Conservation (phyloP, 2,797 vertebrate genomes). For the Silurus lanzhouensis region DNA sequence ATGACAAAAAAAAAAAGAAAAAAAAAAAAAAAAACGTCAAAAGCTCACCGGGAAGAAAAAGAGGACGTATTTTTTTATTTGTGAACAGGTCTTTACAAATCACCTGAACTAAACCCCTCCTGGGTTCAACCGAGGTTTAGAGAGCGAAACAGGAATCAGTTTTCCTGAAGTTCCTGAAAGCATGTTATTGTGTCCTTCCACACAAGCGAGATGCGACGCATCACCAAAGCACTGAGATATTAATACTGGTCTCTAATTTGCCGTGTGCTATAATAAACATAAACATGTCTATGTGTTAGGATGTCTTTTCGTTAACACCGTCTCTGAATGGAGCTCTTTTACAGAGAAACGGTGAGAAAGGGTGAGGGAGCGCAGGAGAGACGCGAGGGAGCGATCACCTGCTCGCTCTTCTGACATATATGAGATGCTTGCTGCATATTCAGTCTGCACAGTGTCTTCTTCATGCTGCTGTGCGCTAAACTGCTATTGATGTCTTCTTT, state of each 20-base stretch:
- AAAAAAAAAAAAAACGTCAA: neutral
- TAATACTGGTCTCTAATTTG: conserved; percentile 22
- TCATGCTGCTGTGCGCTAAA: conserved; percentile 73
- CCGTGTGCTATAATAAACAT: no score
- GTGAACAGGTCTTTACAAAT: conserved; percentile 7
- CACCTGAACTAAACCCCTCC: neutral
- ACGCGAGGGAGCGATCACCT: conserved; percentile 68
- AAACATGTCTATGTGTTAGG: conserved; percentile 4
- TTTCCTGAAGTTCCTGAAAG: neutral
- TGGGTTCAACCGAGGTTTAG: neutral
- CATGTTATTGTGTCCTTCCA: conserved; percentile 1
- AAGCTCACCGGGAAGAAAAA: neutral
- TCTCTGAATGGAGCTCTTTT: conserved; percentile 23
- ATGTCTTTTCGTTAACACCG: conserved; percentile 21
- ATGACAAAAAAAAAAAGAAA: conserved; percentile 68
- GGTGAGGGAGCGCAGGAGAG: conserved; percentile 11
- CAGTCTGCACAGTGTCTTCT: conserved; percentile 65
- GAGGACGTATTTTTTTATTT: neutral
- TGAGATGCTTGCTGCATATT: conserved; percentile 68
- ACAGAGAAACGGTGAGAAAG: conserved; percentile 38
- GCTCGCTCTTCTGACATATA: conserved; percentile 72
- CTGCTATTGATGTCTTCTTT: conserved; percentile 78
- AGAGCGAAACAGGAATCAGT: neutral
- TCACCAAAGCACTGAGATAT: conserved; percentile 27
- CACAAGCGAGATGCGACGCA: neutral